A percentile compares a stretch with the other conserved stretches of the same genome.
Evolutionary conservation across 2,113 vertebrate genomes (phyloP).

Genomic region (Erinaceus europaeus): DNA sequence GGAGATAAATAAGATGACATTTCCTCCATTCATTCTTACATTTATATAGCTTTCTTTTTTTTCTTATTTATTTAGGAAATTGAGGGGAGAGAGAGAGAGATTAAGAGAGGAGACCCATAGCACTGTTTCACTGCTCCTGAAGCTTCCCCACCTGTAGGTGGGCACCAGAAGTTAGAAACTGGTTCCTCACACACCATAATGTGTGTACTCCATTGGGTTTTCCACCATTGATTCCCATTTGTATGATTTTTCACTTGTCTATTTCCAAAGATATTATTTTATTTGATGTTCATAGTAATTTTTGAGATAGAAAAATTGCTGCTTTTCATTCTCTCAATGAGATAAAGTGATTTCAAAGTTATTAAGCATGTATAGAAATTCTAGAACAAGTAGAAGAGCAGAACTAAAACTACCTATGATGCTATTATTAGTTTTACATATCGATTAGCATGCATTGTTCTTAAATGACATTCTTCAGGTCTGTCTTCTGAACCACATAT

Average conservation of each 20-base stretch:
- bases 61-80: too few species aligned
- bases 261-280: neutral
- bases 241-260: neutral
- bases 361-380: neutral
- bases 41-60: neutral
- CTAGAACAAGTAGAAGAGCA: neutral
- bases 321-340: neutral
- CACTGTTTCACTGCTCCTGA: too few species aligned
- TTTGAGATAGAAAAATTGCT: neutral
- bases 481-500: neutral
- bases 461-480: slow-evolving; percentile 5
- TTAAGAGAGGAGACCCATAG: too few species aligned
- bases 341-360: neutral
- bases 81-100: too few species aligned
- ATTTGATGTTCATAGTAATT: neutral
- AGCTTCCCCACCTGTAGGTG: too few species aligned
- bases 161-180: too few species aligned
- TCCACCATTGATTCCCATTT: neutral
- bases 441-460: slow-evolving; percentile 13
- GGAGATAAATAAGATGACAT: neutral
- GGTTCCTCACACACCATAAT: too few species aligned
- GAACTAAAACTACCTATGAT: neutral
- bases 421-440: neutral
- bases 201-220: too few species aligned
- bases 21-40: neutral